Conservation (phyloP, 2,113 vertebrate genomes). For the Rhinolophus ferrumequinum region DNA sequence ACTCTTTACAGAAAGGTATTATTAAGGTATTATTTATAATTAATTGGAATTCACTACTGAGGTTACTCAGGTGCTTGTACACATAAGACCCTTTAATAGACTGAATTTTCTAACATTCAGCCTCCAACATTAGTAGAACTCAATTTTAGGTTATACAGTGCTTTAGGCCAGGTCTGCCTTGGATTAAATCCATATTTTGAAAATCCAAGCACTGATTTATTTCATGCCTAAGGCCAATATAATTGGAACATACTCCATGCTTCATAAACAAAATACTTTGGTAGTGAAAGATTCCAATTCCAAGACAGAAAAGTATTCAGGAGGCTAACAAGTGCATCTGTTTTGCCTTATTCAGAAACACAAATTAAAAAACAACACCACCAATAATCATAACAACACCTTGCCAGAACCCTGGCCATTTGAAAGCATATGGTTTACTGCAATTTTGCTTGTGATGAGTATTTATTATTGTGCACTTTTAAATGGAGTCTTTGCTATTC, state of each 20-base stretch:
- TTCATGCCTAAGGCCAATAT: constrained; percentile 58
- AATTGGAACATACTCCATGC: constrained; percentile 38
- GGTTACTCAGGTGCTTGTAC: background rate
- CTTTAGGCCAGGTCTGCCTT: constrained; percentile 37
- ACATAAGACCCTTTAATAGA: background rate
- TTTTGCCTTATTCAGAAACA: constrained; percentile 52
- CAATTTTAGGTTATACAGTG: constrained; percentile 2
- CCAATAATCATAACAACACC: background rate
- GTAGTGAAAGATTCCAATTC: background rate
- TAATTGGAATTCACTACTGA: background rate
- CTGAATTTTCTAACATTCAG: constrained; percentile 33
- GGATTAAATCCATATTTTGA: constrained; percentile 58
- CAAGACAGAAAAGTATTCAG: constrained; percentile 59
- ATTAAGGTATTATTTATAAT: constrained; percentile 29
- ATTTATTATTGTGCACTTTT: background rate
- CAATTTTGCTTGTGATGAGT: background rate
- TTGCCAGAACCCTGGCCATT: background rate
- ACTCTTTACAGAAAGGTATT: background rate
- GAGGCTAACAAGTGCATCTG: constrained; percentile 42
- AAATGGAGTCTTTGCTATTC: background rate
- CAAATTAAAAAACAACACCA: background rate
- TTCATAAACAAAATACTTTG: constrained; percentile 56
- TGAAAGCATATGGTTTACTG: background rate
- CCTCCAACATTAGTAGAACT: background rate
- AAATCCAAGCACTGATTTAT: constrained; percentile 59